Conservation (phyloP, 2,113 vertebrate genomes). For the Odocoileus virginianus region DNA sequence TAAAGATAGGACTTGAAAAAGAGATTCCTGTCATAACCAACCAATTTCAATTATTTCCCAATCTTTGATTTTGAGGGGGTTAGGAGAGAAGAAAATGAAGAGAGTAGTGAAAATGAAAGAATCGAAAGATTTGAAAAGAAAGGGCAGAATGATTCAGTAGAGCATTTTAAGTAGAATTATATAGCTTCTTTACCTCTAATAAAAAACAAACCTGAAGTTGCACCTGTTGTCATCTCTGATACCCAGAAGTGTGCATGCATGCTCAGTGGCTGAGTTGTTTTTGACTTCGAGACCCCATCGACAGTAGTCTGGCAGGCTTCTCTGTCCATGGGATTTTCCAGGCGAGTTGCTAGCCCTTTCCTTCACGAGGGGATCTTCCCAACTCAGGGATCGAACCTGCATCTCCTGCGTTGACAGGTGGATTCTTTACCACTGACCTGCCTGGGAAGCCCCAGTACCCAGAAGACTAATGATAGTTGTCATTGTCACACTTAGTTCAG, state of each 20-base stretch:
- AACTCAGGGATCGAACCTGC: background rate
- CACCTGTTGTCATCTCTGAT: background rate
- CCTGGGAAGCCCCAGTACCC: background rate
- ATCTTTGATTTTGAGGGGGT: background rate
- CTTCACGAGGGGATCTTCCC: background rate
- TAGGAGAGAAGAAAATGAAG: conserved; percentile 3
- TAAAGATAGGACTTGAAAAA: background rate
- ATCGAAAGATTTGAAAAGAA: background rate
- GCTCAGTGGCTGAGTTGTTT: background rate
- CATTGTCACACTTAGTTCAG: background rate
- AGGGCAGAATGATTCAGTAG: background rate
- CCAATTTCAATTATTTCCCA: background rate
- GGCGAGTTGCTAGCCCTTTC: background rate
- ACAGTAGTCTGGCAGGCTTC: background rate
- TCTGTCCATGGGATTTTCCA: background rate
- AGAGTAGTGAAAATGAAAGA: background rate
- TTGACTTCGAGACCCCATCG: background rate
- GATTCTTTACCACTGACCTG: background rate
- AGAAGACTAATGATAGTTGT: background rate
- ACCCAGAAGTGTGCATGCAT: background rate
- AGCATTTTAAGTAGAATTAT: background rate
- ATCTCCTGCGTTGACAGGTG: background rate
- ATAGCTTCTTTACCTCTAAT: background rate
- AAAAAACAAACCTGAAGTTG: background rate
- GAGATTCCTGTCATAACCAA: background rate